Base-by-base conservation (phyloP, 2,797 vertebrate species). In the Trachurus trachurus region DNA sequence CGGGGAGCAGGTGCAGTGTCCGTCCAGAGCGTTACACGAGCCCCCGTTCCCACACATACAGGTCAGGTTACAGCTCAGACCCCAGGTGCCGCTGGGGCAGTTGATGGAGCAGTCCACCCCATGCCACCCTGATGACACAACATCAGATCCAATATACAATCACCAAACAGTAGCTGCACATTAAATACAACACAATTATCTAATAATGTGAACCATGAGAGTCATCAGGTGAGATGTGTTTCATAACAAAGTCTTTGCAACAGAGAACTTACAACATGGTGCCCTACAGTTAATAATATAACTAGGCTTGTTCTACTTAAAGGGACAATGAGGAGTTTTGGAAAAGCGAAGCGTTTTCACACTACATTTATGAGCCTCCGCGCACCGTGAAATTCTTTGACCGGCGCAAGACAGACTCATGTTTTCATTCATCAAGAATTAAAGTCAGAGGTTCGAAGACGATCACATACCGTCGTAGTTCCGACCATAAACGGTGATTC, bases 31-130 rank as follows among this genome's bases (percentile, higher is more conserved):
- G 47, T 96, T 94, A 80, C 98, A 99, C 0, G 97, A 96, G 0
- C 96, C 98, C 49, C 97, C 96, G 0, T 98, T 97, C 9, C 94
- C 95, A 82, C 98, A 99, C 47, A 89, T 93, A 66, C 98, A 99
- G 4, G 96, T 97, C 54, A 95, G 88, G 88, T 98, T 97, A 80
- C 98, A 99, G 86, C 96, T 96, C 84, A 97, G 94, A 66, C 98
- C 98, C 98, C 98, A 99, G 0, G 92, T 96, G 0, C 97, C 98
- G 5, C 98, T 97, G 81, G 98, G 97, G 58, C 98, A 99, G 90
- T 96, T 96, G 90, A 98, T 96, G 62, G 98, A 99, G 88, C 98
- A 99, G 91, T 99, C 97, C 54, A 98, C 96, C 1, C 98, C 98
- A 2, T 98, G 96, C 98, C 98, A 99, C 9, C 98, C 98, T 99